These are phyloP conservation scores for Habrosyne pyritoides DNA, from an alignment of 2,888 invertebrate genomes.

Conservation along the genomic window DNA sequence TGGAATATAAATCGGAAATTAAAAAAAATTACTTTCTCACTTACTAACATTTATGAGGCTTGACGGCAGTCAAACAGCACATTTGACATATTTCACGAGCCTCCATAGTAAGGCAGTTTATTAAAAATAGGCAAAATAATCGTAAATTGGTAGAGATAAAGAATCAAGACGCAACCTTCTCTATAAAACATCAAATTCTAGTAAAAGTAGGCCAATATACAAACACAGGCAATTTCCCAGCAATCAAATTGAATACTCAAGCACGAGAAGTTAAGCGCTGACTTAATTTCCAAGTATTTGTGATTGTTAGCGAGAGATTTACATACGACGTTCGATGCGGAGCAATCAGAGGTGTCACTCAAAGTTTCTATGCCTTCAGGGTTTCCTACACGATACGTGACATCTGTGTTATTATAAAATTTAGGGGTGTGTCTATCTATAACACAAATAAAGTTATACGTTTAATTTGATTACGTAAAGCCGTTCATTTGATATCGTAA, in stretches of 20 bases:
- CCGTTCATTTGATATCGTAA: not conserved
- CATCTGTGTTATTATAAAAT: not conserved
- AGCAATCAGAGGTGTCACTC: conserved; percentile 25
- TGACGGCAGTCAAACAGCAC: no score
- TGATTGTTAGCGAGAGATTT: conserved; percentile 34
- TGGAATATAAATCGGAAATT: no score
- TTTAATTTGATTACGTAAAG: not conserved
- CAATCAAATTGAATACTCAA: conserved; percentile 22
- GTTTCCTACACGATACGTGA: not conserved
- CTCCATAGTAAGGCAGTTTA: no score
- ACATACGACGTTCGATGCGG: conserved; percentile 20
- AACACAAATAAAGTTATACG: not conserved
- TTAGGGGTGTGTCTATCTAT: not conserved
- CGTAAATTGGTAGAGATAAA: no score
- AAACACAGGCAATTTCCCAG: conserved; percentile 3
- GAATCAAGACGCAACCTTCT: no score
- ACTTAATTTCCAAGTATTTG: conserved; percentile 27
- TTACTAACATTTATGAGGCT: no score
- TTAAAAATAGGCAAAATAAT: no score
- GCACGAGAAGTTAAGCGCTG: conserved; percentile 18
- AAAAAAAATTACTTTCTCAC: no score
- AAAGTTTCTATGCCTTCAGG: conserved; percentile 11
- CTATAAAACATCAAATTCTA: not conserved
- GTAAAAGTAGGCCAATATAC: not conserved
- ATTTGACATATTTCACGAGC: no score